These are phyloP conservation scores for Drosophila quadrilineata DNA, from an alignment of 1,140 invertebrate species.

Conservation along the genomic window DNA sequence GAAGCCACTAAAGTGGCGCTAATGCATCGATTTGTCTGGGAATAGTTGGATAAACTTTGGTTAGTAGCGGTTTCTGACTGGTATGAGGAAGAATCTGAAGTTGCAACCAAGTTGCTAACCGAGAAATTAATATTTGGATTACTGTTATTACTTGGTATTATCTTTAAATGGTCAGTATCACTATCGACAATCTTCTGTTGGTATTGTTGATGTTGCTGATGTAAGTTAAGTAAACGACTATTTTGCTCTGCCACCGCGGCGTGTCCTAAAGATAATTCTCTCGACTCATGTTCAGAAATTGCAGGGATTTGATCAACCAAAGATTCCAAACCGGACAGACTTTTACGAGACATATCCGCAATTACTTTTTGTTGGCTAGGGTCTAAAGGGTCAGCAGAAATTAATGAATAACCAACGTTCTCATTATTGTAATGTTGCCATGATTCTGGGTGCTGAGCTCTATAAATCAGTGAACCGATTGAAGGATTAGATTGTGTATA, in stretches of 20 bases:
- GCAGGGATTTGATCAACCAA: slow-evolving; percentile 95
- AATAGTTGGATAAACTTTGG: slow-evolving; percentile 40
- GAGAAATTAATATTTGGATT: slow-evolving; percentile 61
- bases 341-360: slow-evolving; percentile 92
- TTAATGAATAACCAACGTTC: slow-evolving; percentile 22
- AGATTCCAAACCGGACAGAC: slow-evolving; percentile 93
- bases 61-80: too few species aligned
- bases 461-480: slow-evolving; percentile 39
- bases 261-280: slow-evolving; percentile 34
- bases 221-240: slow-evolving; percentile 50
- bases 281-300: slow-evolving; percentile 85
- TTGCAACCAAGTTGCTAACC: slow-evolving; percentile 62
- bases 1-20: slow-evolving; percentile 44
- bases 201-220: slow-evolving; percentile 48
- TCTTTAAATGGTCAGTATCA: slow-evolving; percentile 3
- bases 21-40: slow-evolving; percentile 63
- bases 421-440: slow-evolving; percentile 55
- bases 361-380: slow-evolving; percentile 68
- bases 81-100: slow-evolving; percentile 31
- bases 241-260: slow-evolving; percentile 56
- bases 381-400: slow-evolving; percentile 46
- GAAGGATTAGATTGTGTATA: slow-evolving; percentile 56
- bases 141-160: slow-evolving; percentile 21
- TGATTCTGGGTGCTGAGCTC: slow-evolving; percentile 22
- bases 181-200: slow-evolving; percentile 38